Percentiles rank a stretch among this genome's conserved stretches.
Evolutionary conservation across 1,140 invertebrate species (phyloP).

Genomic region (Meloidogyne chitwoodi): DNA sequence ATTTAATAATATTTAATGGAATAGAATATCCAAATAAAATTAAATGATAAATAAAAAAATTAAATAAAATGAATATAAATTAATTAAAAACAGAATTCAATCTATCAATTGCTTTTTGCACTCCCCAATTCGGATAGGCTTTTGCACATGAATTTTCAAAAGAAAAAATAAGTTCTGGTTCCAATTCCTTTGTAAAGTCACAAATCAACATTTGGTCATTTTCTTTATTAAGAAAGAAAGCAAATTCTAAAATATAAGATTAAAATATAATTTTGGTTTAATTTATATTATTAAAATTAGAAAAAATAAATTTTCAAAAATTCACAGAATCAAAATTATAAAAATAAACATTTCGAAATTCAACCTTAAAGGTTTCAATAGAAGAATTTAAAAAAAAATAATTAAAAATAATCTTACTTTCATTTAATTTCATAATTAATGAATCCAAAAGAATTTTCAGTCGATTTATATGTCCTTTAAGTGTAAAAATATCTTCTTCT

Average conservation of each 20-base stretch:
- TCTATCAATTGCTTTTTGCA: not conserved
- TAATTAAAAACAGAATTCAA: not conserved
- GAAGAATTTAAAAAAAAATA: too few relatives aligned
- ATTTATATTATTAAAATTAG: not conserved
- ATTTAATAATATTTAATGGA: not conserved
- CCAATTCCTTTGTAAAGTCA: not conserved
- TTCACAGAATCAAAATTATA: not conserved
- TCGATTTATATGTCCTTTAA: not conserved
- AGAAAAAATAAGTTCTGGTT: not conserved
- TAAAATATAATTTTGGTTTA: too few relatives aligned
- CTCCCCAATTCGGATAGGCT: not conserved
- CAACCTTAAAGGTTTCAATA: too few relatives aligned
- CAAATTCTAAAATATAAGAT: not conserved
- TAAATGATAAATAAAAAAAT: not conserved
- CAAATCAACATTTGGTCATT: not conserved
- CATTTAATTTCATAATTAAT: not conserved
- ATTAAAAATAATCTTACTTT: not conserved
- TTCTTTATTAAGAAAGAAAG: not conserved
- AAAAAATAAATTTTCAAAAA: not conserved
- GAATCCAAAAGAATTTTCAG: not conserved
- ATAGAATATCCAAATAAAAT: not conserved
- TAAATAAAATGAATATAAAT: not conserved
- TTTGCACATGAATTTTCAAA: not conserved
- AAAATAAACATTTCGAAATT: not conserved
- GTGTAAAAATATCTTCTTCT: not conserved